phyloP scores from a whole-genome alignment of 2,797 vertebrate species.

The Alexandromys oeconomus region DNA sequence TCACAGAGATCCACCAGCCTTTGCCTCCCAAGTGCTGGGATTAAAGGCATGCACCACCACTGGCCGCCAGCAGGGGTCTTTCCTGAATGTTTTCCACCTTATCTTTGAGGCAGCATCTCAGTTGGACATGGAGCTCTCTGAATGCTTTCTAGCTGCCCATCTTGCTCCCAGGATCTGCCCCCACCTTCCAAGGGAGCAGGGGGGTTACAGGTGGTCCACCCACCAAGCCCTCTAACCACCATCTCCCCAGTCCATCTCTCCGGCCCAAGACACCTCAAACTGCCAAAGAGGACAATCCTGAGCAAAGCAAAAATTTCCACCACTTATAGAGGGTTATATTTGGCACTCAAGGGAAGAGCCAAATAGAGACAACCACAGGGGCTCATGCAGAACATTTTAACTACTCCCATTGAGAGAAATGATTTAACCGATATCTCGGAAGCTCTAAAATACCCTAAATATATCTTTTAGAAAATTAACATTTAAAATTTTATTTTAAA shows the following conservation, averaged over 20 bases:
- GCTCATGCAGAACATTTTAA: neutral
- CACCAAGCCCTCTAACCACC: neutral
- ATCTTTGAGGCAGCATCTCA: neutral
- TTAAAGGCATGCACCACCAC: too few species aligned
- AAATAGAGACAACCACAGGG: too few species aligned
- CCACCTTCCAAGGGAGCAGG: conserved; percentile 3
- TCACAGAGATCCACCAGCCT: too few species aligned
- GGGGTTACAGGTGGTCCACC: neutral
- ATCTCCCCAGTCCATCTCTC: neutral
- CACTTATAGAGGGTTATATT: conserved; percentile 81
- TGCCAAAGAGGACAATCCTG: conserved; percentile 80
- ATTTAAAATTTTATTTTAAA: neutral
- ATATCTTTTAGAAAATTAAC: neutral
- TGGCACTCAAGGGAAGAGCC: conserved; percentile 80
- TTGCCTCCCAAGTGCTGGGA: too few species aligned
- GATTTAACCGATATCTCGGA: too few species aligned
- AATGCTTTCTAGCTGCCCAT: neutral
- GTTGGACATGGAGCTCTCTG: neutral
- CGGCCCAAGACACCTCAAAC: conserved; percentile 73
- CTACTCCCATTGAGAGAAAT: neutral
- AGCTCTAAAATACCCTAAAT: neutral
- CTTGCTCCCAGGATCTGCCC: neutral
- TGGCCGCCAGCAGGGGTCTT: neutral
- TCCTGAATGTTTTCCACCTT: neutral
- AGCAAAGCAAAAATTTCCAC: conserved; percentile 78